These are phyloP conservation scores for Hymenopus coronatus DNA, from an alignment of 2,888 invertebrate genomes.

Conservation along the genomic window DNA sequence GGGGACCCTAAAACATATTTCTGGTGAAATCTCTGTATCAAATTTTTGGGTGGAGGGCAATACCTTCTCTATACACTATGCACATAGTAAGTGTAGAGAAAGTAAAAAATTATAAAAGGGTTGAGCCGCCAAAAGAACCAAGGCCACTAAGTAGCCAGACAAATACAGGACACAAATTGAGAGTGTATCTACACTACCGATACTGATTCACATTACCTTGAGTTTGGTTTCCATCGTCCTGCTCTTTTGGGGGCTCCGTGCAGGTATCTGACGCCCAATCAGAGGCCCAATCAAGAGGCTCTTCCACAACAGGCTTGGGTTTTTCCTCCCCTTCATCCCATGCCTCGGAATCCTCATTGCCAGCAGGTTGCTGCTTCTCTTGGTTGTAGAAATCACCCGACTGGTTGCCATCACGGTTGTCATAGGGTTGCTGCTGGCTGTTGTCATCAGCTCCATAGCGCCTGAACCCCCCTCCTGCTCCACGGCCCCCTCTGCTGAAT, in stretches of 20 bases:
- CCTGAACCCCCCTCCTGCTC: not conserved
- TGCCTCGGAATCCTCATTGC: not conserved
- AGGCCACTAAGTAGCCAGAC: too few species aligned
- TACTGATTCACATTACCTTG: not conserved
- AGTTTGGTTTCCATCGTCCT: not conserved
- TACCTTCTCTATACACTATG: too few species aligned
- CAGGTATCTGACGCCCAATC: not conserved
- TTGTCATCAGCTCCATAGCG: not conserved
- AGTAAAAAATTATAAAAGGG: too few species aligned
- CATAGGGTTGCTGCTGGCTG: not conserved
- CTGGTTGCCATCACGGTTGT: not conserved
- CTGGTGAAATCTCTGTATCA: too few species aligned
- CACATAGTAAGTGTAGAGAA: too few species aligned
- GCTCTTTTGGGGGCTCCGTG: not conserved
- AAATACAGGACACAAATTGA: too few species aligned
- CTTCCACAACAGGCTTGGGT: not conserved
- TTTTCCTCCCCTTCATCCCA: not conserved
- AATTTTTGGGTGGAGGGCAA: too few species aligned
- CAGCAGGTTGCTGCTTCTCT: not conserved
- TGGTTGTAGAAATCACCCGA: not conserved
- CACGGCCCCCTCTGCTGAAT: not conserved
- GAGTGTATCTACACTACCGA: too few species aligned
- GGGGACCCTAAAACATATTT: too few species aligned
- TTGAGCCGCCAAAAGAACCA: too few species aligned
- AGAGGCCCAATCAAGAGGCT: not conserved